phyloP scores from a whole-genome alignment of 1,140 invertebrate genomes.

The Atta cephalotes region DNA sequence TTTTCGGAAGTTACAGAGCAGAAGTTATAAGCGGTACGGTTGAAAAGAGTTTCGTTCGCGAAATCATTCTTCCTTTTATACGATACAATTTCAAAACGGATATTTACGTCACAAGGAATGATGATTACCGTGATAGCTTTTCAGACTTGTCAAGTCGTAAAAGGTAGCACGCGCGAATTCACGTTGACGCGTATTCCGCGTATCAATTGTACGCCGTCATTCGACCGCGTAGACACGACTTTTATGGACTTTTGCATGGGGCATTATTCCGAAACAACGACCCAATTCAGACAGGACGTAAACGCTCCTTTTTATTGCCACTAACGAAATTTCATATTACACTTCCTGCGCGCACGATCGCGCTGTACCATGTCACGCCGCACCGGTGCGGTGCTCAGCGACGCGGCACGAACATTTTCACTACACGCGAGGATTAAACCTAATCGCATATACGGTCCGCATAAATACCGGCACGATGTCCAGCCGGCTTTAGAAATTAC shows the following conservation, averaged over 20 bases:
- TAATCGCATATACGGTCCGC: conserved; percentile 29
- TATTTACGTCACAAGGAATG: conserved; percentile 37
- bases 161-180: conserved; percentile 11
- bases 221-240: conserved; percentile 27
- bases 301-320: conserved; percentile 53
- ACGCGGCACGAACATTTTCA: conserved; percentile 34
- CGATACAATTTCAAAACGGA: conserved; percentile 33
- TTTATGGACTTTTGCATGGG: conserved; percentile 51
- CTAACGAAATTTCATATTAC: conserved; percentile 40
- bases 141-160: conserved; percentile 53
- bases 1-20: conserved; percentile 35
- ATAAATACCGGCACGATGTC: conserved; percentile 39
- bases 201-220: conserved; percentile 42
- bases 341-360: not conserved
- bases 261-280: conserved; percentile 56
- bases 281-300: conserved; percentile 35
- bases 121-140: conserved; percentile 48
- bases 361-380: not conserved
- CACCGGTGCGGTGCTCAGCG: not conserved
- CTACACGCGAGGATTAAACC: conserved; percentile 39
- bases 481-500: conserved; percentile 4
- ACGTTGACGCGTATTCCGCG: not conserved
- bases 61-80: not conserved
- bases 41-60: conserved; percentile 2
- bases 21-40: conserved; percentile 24